Percentiles rank a stretch among this genome's conserved stretches.
These are phyloP conservation scores for Plagiodera versicolora DNA, from an alignment of 2,888 invertebrate species.

Conservation along the genomic window DNA sequence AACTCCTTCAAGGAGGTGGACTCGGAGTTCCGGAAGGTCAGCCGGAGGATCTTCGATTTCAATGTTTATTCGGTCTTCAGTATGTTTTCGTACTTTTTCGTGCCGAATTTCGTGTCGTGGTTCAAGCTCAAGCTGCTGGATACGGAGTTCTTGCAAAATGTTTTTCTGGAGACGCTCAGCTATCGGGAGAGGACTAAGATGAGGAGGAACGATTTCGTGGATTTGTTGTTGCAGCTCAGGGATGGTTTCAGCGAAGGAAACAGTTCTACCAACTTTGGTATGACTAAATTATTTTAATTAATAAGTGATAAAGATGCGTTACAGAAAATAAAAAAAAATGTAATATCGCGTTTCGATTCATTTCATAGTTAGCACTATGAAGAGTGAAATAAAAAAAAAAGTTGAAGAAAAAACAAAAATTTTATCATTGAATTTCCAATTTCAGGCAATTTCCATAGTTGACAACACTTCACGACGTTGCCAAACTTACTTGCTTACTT, in stretches of 20 bases:
- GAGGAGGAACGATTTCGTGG: constrained; percentile 55
- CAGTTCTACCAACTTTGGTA: constrained; percentile 32
- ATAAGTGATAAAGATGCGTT: too few species aligned
- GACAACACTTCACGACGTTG: too few species aligned
- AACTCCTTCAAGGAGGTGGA: constrained; percentile 49
- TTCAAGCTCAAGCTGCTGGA: constrained; percentile 49
- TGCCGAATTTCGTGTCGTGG: constrained; percentile 46
- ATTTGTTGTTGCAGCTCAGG: constrained; percentile 50
- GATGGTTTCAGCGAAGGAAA: constrained; percentile 40
- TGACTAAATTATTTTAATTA: too few species aligned
- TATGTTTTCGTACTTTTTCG: constrained; percentile 45
- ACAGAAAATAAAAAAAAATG: too few species aligned
- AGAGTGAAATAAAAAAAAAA: too few species aligned
- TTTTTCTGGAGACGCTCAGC: constrained; percentile 46
- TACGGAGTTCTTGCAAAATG: constrained; percentile 44
- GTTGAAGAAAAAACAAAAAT: too few species aligned
- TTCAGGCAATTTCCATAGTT: too few species aligned
- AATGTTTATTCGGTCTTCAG: constrained; percentile 40
- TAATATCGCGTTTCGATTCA: too few species aligned
- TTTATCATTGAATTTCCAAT: too few species aligned
- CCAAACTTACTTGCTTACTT: too few species aligned
- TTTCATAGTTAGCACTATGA: too few species aligned
- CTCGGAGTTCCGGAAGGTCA: constrained; percentile 50
- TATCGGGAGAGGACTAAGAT: constrained; percentile 41
- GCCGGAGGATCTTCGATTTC: constrained; percentile 47